A percentile compares a stretch with the other conserved stretches of the same genome.
phyloP scores from a whole-genome alignment of 2,888 invertebrate species.

The Volucella zonaria region DNA sequence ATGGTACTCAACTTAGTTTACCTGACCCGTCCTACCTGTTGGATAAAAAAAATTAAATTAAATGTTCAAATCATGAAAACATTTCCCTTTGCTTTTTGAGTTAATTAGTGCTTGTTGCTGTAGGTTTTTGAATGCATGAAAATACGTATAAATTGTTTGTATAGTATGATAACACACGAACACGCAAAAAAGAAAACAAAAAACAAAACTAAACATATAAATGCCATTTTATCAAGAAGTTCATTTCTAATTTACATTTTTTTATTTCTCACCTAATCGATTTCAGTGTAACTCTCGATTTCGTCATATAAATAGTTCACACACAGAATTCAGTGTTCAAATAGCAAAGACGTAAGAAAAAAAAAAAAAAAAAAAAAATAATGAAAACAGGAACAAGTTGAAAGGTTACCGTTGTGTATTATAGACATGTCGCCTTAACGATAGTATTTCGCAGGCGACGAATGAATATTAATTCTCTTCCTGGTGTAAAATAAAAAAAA shows the following conservation, averaged over 20 bases:
- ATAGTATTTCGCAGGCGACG: conserved; percentile 44
- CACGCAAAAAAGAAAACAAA: conserved; percentile 49
- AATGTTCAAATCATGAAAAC: not conserved
- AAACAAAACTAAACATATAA: conserved; percentile 41
- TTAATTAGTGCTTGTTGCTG: conserved; percentile 60
- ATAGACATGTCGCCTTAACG: conserved; percentile 53
- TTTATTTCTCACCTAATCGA: conserved; percentile 77
- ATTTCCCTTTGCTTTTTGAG: conserved; percentile 60
- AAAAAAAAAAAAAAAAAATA: conserved; percentile 5
- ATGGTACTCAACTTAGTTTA: not conserved
- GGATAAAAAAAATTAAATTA: not conserved
- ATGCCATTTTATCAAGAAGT: conserved; percentile 73
- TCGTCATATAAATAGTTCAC: conserved; percentile 74
- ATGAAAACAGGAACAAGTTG: conserved; percentile 5
- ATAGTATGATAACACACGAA: conserved; percentile 40
- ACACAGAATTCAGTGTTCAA: conserved; percentile 74
- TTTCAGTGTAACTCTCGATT: conserved; percentile 77
- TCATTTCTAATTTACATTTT: conserved; percentile 77
- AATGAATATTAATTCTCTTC: conserved; percentile 49
- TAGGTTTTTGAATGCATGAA: conserved; percentile 69
- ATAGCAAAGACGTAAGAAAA: conserved; percentile 64
- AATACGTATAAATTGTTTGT: conserved; percentile 34
- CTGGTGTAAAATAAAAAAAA: conserved; percentile 60
- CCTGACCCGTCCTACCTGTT: conserved; percentile 2
- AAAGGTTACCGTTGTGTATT: conserved; percentile 64